A percentile compares a stretch with the other conserved stretches of the same genome.
These are phyloP conservation scores for Pseudeuparius sepicola DNA, from an alignment of 2,888 invertebrate species.

Conservation along the genomic window DNA sequence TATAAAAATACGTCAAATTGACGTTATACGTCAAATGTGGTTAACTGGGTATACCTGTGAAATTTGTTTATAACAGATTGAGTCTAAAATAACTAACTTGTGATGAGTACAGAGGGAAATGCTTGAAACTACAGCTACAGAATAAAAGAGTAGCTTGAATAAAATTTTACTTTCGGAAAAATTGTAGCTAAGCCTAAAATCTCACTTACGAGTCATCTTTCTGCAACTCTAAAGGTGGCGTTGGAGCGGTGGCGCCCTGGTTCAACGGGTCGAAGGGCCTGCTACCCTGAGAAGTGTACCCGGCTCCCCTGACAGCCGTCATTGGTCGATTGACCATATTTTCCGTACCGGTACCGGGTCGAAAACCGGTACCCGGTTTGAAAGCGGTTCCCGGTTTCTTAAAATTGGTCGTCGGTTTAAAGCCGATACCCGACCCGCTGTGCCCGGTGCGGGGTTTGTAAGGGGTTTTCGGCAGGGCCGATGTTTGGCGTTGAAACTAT, in stretches of 20 bases:
- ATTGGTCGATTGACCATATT: slow-evolving; percentile 61
- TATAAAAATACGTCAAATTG: too few species aligned
- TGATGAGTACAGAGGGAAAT: too few species aligned
- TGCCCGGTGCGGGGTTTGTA: slow-evolving; percentile 29
- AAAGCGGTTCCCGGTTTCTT: slow-evolving; percentile 28
- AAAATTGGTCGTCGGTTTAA: slow-evolving; percentile 32
- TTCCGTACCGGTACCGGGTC: slow-evolving; percentile 36
- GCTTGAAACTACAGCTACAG: too few species aligned
- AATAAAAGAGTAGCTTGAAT: too few species aligned
- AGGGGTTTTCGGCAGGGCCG: slow-evolving; percentile 29
- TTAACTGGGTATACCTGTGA: too few species aligned
- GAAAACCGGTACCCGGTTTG: slow-evolving; percentile 37
- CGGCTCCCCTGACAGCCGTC: slow-evolving; percentile 94
- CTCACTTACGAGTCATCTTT: slow-evolving; percentile 65
- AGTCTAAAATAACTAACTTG: too few species aligned
- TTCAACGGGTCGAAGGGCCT: slow-evolving; percentile 69
- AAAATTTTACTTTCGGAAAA: too few species aligned
- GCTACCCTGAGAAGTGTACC: slow-evolving; percentile 67
- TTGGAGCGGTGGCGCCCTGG: slow-evolving; percentile 46
- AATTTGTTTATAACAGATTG: too few species aligned
- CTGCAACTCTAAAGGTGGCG: slow-evolving; percentile 56
- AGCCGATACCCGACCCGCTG: slow-evolving; percentile 30
- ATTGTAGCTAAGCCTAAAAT: neutral
- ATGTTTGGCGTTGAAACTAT: slow-evolving; percentile 28
- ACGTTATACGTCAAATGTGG: too few species aligned